Evolutionary conservation across 2,888 invertebrate genomes (phyloP).

Genomic region (Acleris laterana): DNA sequence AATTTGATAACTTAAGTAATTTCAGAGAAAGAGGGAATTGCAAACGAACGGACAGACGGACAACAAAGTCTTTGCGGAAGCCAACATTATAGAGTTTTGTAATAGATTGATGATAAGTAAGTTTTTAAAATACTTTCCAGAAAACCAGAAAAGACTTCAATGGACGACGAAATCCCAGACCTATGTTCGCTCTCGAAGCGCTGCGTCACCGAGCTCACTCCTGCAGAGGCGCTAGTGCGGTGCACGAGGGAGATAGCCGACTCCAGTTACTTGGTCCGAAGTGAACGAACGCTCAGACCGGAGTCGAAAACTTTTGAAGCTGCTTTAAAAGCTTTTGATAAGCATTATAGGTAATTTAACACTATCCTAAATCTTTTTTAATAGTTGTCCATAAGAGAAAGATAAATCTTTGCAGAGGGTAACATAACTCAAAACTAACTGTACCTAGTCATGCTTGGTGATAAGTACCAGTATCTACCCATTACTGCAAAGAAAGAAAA

Average conservation of each 20-base stretch:
- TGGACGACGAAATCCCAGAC: conserved; percentile 67
- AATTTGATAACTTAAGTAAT: no score
- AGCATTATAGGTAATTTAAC: conserved; percentile 65
- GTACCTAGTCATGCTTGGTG: no score
- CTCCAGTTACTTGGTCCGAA: conserved; percentile 65
- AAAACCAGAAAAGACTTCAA: conserved; percentile 65
- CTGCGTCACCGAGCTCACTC: conserved; percentile 56
- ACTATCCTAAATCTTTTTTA: no score
- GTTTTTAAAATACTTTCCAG: conserved; percentile 44
- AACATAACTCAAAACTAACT: no score
- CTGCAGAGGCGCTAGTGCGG: conserved; percentile 67
- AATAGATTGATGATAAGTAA: background rate
- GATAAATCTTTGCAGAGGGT: no score
- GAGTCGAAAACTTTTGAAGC: conserved; percentile 64
- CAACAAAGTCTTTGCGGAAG: no score
- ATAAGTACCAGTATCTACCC: no score
- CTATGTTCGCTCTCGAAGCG: conserved; percentile 66
- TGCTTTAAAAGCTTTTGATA: conserved; percentile 69
- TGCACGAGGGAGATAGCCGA: conserved; percentile 64
- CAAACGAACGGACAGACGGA: no score
- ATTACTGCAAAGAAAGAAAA: no score
- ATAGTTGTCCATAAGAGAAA: no score
- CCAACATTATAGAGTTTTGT: no score
- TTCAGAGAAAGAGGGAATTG: no score
- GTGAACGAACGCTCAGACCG: conserved; percentile 64